Conservation (phyloP, 2,888 invertebrate genomes). For the Acanthosepion esculentum region DNA sequence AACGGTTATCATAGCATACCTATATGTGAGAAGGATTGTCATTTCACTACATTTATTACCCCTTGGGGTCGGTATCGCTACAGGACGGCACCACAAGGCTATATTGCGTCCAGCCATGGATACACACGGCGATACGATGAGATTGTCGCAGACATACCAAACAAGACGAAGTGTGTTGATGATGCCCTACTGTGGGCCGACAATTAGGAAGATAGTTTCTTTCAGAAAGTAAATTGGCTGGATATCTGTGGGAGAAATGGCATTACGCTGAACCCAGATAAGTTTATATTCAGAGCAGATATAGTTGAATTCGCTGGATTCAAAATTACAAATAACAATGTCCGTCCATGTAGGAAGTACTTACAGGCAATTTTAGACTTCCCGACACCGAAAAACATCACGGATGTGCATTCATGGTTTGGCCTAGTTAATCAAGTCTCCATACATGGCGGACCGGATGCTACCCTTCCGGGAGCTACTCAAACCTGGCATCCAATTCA, state of each 20-base stretch:
- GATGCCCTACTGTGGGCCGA: constrained; percentile 52
- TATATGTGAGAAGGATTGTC: too few species aligned
- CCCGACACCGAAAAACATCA: constrained; percentile 55
- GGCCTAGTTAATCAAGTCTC: constrained; percentile 55
- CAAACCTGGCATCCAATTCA: constrained; percentile 50
- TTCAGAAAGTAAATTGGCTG: neutral
- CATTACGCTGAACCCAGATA: constrained; percentile 42
- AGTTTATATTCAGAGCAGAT: neutral
- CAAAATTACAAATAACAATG: constrained; percentile 49
- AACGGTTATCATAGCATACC: too few species aligned
- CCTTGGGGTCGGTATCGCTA: constrained; percentile 52
- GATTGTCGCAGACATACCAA: neutral
- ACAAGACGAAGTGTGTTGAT: constrained; percentile 46
- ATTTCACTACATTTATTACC: too few species aligned
- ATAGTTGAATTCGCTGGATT: constrained; percentile 54
- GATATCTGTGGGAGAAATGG: neutral
- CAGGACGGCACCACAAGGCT: constrained; percentile 55
- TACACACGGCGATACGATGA: neutral
- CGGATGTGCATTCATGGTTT: constrained; percentile 60
- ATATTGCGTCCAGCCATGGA: constrained; percentile 51
- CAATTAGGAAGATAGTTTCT: constrained; percentile 48
- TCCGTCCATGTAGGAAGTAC: constrained; percentile 40
- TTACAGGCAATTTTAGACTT: constrained; percentile 57
- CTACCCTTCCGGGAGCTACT: neutral
- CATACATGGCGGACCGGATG: constrained; percentile 36